These are phyloP conservation scores for Leuctra nigra DNA, from an alignment of 2,888 invertebrate species.

Conservation along the genomic window DNA sequence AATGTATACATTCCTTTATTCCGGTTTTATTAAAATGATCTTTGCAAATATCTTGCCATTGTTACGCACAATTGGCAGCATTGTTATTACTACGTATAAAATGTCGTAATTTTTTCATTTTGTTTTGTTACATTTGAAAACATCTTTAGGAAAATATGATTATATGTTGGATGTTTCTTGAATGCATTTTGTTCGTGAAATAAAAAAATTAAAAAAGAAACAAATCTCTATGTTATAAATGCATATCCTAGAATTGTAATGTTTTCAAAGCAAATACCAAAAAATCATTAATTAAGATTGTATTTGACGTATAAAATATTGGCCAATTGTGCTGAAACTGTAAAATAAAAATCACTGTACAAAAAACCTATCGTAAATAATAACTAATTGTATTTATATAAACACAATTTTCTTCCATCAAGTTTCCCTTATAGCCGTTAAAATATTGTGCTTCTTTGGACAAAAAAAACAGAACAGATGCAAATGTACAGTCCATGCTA, in stretches of 20 bases:
- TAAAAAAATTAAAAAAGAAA: neutral
- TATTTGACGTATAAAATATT: slow-evolving; percentile 13
- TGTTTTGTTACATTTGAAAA: neutral
- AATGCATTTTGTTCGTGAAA: neutral
- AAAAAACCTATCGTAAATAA: slow-evolving; percentile 18
- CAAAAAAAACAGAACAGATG: neutral
- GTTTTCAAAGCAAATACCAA: slow-evolving; percentile 18
- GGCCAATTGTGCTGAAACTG: slow-evolving; percentile 15
- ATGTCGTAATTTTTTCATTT: too few relatives aligned
- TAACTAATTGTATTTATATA: slow-evolving; percentile 15
- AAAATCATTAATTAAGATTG: slow-evolving; percentile 15
- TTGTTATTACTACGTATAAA: too few relatives aligned
- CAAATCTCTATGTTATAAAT: slow-evolving; percentile 16
- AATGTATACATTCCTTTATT: neutral
- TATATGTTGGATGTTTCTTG: neutral
- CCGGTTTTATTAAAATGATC: neutral
- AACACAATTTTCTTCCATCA: slow-evolving; percentile 17
- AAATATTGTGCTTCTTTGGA: neutral
- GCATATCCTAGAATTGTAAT: slow-evolving; percentile 16
- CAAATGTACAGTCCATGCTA: slow-evolving; percentile 8
- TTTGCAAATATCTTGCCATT: too few relatives aligned
- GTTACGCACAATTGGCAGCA: too few relatives aligned
- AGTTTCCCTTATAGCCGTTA: neutral
- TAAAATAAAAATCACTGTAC: slow-evolving; percentile 22
- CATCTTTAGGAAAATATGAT: neutral